These are phyloP conservation scores for Oophaga pumilio DNA, from an alignment of 2,113 vertebrate genomes.

Conservation along the genomic window DNA sequence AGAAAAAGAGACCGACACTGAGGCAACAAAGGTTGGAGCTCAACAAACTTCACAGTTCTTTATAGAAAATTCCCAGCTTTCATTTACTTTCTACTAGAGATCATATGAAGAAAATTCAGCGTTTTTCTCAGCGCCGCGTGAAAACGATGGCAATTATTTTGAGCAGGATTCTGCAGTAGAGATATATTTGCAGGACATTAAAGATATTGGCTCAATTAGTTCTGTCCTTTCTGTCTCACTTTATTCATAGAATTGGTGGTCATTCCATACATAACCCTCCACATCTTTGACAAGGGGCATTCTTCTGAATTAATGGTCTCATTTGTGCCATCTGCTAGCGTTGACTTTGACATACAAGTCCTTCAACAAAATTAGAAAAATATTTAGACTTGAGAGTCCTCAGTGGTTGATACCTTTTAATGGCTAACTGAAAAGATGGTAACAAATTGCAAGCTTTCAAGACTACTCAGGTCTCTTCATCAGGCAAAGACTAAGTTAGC, in stretches of 20 bases:
- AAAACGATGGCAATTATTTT: constrained; percentile 48
- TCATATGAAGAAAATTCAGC: constrained; percentile 31
- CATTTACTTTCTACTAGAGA: constrained; percentile 47
- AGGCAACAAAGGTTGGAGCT: constrained; percentile 48
- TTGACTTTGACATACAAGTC: no score
- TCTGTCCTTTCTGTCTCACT: constrained; percentile 6
- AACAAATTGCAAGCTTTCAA: no score
- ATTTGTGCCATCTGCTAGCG: not conserved
- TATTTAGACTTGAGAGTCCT: no score
- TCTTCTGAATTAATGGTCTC: constrained; percentile 5
- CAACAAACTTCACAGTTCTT: constrained; percentile 41
- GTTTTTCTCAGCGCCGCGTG: not conserved
- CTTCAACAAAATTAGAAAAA: not conserved
- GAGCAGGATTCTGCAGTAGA: constrained; percentile 11
- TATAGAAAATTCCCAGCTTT: constrained; percentile 45
- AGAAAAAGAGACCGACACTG: not conserved
- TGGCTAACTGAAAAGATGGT: no score
- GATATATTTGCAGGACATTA: constrained; percentile 19
- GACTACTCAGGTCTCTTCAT: no score
- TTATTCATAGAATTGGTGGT: constrained; percentile 16
- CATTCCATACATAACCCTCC: not conserved
- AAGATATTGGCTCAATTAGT: not conserved
- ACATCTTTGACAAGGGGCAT: not conserved
- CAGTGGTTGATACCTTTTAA: no score
- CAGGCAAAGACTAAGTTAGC: no score